Conservation (phyloP, 1,140 invertebrate species). For the Notospermus geniculatus region DNA sequence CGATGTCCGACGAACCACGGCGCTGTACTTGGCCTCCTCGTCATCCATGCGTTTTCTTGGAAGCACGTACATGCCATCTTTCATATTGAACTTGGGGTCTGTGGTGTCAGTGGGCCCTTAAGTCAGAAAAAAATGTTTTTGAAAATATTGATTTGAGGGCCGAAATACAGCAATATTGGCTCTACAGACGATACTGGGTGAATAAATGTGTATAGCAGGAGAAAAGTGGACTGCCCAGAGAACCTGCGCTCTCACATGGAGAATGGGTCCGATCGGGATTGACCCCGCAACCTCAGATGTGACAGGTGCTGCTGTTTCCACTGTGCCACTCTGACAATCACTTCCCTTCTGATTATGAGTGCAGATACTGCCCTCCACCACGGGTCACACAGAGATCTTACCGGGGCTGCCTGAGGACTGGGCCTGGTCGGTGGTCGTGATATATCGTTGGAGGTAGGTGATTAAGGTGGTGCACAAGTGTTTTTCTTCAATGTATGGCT, state of each 20-base stretch:
- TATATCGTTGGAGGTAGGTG: constrained; percentile 38
- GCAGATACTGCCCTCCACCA: background rate
- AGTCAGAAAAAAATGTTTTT: constrained; percentile 4
- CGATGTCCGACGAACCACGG: constrained; percentile 14
- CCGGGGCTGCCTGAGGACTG: no score
- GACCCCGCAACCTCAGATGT: no score
- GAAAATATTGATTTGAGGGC: background rate
- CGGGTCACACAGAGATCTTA: constrained; percentile 1
- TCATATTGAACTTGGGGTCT: constrained; percentile 33
- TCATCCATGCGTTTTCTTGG: constrained; percentile 37
- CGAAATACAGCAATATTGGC: constrained; percentile 1
- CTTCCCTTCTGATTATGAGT: constrained; percentile 6
- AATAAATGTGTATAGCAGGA: constrained; percentile 8
- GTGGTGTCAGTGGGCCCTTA: constrained; percentile 3
- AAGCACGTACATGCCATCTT: constrained; percentile 43
- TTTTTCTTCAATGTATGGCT: constrained; percentile 41
- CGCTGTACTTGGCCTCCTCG: constrained; percentile 12
- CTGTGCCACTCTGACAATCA: no score
- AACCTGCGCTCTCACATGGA: background rate
- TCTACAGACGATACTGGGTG: background rate
- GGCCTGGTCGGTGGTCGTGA: background rate
- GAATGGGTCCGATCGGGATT: no score
- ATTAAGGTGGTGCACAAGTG: constrained; percentile 46
- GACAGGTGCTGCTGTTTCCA: no score
- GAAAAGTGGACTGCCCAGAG: background rate